Evolutionary conservation across 2,113 vertebrate genomes (phyloP).

Genomic region (Melanocharis versteri): DNA sequence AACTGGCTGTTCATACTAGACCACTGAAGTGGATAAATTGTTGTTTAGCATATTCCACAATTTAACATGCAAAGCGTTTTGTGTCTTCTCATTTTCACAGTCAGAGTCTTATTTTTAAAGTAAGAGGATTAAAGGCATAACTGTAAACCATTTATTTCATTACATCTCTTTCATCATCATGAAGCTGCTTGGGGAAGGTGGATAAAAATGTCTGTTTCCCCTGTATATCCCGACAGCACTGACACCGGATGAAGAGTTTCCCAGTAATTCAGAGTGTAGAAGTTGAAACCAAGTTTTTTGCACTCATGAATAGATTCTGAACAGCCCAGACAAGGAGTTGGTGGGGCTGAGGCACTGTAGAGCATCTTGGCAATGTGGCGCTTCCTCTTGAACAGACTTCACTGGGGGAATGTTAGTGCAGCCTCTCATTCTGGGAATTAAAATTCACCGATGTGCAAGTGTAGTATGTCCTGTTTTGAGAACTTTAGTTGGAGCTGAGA

Average conservation of each 20-base stretch:
- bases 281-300: neutral
- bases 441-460: neutral
- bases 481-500: neutral
- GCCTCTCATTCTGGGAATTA: neutral
- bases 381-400: neutral
- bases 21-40: neutral
- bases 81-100: neutral
- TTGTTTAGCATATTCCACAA: neutral
- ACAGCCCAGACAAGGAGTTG: neutral
- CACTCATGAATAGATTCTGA: neutral
- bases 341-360: neutral
- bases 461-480: neutral
- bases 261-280: neutral
- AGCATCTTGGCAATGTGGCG: neutral
- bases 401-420: neutral
- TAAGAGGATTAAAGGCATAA: slow-evolving; percentile 33
- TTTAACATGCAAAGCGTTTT: slow-evolving; percentile 7
- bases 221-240: neutral
- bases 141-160: slow-evolving; percentile 43
- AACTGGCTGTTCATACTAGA: neutral
- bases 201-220: neutral
- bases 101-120: neutral
- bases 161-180: slow-evolving; percentile 1
- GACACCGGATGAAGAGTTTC: neutral
- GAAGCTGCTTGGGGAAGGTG: neutral